Evolutionary conservation across 2,797 vertebrate genomes (phyloP).

Genomic region (Urophycis tenuis): DNA sequence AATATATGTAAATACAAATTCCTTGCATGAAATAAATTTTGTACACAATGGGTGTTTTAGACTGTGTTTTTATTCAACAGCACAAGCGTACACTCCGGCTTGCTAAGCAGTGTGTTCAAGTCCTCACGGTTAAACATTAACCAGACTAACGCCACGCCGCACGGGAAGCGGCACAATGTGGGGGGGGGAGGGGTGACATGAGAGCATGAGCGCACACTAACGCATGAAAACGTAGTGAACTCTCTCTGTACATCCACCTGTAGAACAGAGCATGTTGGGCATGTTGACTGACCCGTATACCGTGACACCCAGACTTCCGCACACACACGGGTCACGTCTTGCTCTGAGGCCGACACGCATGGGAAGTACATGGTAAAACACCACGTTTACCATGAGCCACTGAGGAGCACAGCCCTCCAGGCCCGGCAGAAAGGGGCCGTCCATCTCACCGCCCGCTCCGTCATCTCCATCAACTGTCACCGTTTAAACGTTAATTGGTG

Average conservation of each 20-base stretch:
- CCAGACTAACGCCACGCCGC: constrained; percentile 5
- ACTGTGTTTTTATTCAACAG: constrained; percentile 73
- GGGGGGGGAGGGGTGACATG: constrained; percentile 26
- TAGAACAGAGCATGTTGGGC: constrained; percentile 61
- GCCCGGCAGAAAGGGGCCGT: constrained; percentile 26
- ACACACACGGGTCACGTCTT: constrained; percentile 45
- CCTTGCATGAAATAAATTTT: constrained; percentile 99
- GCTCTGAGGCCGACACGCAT: constrained; percentile 64
- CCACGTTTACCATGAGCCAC: constrained; percentile 66
- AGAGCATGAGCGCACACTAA: constrained; percentile 58
- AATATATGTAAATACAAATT: constrained; percentile 74
- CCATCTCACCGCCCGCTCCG: constrained; percentile 45
- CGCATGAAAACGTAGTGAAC: constrained; percentile 62
- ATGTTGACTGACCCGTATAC: constrained; percentile 59
- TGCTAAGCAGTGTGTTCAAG: constrained; percentile 30
- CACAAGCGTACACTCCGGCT: constrained; percentile 64
- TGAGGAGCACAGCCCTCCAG: constrained; percentile 37
- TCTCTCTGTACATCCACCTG: constrained; percentile 40
- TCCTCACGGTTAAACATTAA: constrained; percentile 36
- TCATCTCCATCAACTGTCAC: constrained; percentile 57
- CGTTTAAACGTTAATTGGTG: constrained; percentile 68
- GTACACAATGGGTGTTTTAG: constrained; percentile 77
- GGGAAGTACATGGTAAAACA: constrained; percentile 71
- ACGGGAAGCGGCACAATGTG: constrained; percentile 51
- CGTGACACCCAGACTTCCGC: constrained; percentile 47